Evolutionary conservation across 2,888 invertebrate genomes (phyloP).

Genomic region (Monochamus alternatus): DNA sequence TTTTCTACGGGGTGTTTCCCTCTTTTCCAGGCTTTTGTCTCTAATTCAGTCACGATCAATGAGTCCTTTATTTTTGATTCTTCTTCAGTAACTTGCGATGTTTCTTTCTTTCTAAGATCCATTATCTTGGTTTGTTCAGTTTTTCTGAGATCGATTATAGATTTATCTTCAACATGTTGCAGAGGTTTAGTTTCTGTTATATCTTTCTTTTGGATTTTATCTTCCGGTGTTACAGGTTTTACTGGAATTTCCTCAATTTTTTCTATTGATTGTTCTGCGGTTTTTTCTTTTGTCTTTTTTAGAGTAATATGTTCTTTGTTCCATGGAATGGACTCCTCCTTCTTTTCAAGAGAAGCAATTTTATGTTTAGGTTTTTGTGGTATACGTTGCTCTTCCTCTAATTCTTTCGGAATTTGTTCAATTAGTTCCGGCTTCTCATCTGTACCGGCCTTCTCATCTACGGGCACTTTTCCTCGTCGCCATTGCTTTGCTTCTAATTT

Average conservation of each 20-base stretch:
- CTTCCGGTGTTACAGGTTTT: constrained; percentile 47
- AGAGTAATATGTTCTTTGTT: constrained; percentile 64
- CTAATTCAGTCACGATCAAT: not conserved
- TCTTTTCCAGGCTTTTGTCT: not conserved
- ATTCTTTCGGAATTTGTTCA: constrained; percentile 65
- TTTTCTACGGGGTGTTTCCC: not conserved
- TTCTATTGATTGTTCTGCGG: constrained; percentile 66
- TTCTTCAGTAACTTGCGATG: not conserved
- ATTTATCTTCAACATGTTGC: constrained; percentile 5
- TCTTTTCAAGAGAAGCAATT: constrained; percentile 49
- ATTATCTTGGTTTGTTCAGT: not conserved
- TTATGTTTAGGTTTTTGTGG: constrained; percentile 60
- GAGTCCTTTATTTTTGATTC: not conserved
- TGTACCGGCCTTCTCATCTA: constrained; percentile 34
- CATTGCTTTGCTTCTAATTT: constrained; percentile 59
- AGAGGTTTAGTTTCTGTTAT: constrained; percentile 40
- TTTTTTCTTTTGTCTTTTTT: constrained; percentile 35
- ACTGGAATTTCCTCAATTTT: constrained; percentile 44
- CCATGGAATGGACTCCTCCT: constrained; percentile 72
- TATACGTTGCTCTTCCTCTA: constrained; percentile 70
- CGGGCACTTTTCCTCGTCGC: constrained; percentile 18
- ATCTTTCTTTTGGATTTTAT: constrained; percentile 69
- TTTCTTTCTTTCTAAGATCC: not conserved
- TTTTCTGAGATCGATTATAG: not conserved
- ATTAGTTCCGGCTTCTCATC: constrained; percentile 29